Base-by-base conservation (phyloP, 2,113 vertebrate species). In the Tachycineta bicolor region DNA sequence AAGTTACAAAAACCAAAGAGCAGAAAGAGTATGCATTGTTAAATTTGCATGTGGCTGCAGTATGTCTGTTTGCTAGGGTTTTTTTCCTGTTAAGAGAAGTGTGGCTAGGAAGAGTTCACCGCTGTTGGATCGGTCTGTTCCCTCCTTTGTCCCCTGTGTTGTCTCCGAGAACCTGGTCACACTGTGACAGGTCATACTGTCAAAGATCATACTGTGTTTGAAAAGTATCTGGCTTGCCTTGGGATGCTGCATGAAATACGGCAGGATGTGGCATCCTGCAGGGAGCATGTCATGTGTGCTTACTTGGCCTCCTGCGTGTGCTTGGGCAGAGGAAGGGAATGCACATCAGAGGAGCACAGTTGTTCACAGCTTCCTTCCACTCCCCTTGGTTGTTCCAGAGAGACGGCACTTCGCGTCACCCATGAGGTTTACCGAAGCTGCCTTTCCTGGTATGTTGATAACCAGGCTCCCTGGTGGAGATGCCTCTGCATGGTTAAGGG, bases 261-360 rank as follows among this genome's bases (percentile, higher is more conserved):
- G 83, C 91, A 87, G 93, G 94, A 93, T 96, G 83, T 93, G 91
- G 83, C 78, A 93, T 95, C 95, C 96, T 94, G 91, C 83, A 29
- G 94, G 83, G 90, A 88, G 79, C 79, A 3, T 19, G 83, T 93
- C 58, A 18, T 59, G 68, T 64, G 77, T 31, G 56, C 90, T 94
- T 8, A 0, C 46, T 83, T 31, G 89, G 90, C 83, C 85, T 91
- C 83, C 83, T 70, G 85, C 4, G 0, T 33, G 53, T 62, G 78
- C 92, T 81, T 16, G 60, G 80, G 83, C 76, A 55, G 91, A 52
- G 91, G 86, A 82, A 55, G 95, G 73, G 85, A 89, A 84, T 28
- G 65, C 89, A 87, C 74, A 77, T 80, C 81, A 58, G 76, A 77
- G 37, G 77, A 74, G 39, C 47, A 15, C 69, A 46, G 81, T 85